Evolutionary conservation across 2,797 vertebrate species (phyloP).

Genomic region (Spinus olivaceus): DNA sequence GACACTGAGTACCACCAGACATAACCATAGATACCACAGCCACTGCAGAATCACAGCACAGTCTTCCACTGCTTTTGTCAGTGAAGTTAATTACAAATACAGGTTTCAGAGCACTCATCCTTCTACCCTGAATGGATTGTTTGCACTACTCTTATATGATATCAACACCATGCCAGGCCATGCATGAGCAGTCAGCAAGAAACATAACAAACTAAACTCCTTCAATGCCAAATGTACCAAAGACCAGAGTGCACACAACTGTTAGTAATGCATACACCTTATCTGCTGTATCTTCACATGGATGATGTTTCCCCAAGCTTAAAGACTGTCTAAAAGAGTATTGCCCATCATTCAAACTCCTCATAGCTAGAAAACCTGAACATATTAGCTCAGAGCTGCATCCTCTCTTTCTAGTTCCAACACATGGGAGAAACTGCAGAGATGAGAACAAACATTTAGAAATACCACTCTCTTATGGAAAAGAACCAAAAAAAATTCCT

Average conservation of each 20-base stretch:
- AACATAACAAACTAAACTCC: background rate
- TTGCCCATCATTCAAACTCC: background rate
- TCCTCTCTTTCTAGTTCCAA: background rate
- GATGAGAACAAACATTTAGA: accelerated
- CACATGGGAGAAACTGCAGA: background rate
- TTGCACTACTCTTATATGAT: background rate
- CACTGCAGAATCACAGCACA: background rate
- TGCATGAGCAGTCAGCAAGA: accelerated
- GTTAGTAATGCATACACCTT: background rate
- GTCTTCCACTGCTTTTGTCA: background rate
- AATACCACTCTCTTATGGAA: background rate
- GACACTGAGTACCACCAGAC: background rate
- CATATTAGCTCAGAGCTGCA: background rate
- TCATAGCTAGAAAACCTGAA: background rate
- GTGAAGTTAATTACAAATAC: background rate
- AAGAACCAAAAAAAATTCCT: accelerated
- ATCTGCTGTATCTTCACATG: background rate
- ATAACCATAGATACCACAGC: background rate
- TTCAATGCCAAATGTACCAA: background rate
- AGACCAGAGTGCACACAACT: background rate
- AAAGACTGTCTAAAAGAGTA: background rate
- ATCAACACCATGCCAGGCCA: background rate
- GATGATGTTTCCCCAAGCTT: background rate
- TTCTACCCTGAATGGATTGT: background rate
- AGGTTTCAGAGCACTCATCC: background rate